A percentile compares a stretch with the other conserved stretches of the same genome.
These are phyloP conservation scores for Drosophila rellima DNA, from an alignment of 2,888 invertebrate genomes.

Conservation along the genomic window DNA sequence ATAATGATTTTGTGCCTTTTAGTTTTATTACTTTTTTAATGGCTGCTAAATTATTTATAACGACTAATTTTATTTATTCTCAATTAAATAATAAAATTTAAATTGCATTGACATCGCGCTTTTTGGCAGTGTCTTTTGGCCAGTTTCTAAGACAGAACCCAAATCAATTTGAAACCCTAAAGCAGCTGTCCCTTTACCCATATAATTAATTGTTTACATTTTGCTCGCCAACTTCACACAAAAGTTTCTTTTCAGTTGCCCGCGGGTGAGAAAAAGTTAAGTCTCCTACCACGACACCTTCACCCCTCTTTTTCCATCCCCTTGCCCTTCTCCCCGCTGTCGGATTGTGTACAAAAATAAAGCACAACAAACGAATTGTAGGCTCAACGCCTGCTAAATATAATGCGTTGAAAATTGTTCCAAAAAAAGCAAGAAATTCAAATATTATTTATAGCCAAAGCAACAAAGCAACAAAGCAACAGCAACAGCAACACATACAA, in stretches of 20 bases:
- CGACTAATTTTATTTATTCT: conserved; percentile 65
- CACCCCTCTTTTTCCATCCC: neutral
- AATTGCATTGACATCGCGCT: conserved; percentile 61
- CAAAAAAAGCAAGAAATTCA: conserved; percentile 76
- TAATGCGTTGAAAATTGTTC: conserved; percentile 66
- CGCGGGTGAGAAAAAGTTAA: conserved; percentile 25
- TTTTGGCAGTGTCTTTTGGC: neutral
- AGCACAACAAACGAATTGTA: conserved; percentile 72
- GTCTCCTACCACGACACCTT: neutral
- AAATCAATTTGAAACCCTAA: conserved; percentile 15
- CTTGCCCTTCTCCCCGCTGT: neutral
- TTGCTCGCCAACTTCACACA: conserved; percentile 46
- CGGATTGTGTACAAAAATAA: conserved; percentile 62
- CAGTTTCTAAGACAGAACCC: neutral
- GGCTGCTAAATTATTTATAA: conserved; percentile 53
- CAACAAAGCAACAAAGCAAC: conserved; percentile 28
- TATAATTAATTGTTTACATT: conserved; percentile 76
- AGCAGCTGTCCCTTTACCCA: conserved; percentile 39
- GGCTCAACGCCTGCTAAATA: conserved; percentile 75
- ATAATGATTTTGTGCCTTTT: neutral
- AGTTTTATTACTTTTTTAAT: conserved; percentile 8
- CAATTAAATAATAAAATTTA: conserved; percentile 63
- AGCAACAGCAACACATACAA: conserved; percentile 36
- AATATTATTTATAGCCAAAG: conserved; percentile 76
- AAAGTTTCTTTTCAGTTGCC: conserved; percentile 62